These are phyloP conservation scores for Myiagra hebetior DNA, from an alignment of 2,113 vertebrate genomes.

Conservation along the genomic window DNA sequence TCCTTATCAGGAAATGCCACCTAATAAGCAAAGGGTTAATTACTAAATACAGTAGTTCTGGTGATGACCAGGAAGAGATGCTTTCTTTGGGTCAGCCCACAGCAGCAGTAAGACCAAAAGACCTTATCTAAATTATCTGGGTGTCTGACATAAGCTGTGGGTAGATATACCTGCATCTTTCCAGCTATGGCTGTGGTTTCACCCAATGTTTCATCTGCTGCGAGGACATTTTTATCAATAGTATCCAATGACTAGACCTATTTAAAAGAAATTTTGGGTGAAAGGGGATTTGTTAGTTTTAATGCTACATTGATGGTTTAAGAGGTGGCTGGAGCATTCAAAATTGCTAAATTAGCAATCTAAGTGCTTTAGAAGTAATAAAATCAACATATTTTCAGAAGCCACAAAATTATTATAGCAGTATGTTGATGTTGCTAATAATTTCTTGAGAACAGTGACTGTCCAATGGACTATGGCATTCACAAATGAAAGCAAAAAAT, in stretches of 20 bases:
- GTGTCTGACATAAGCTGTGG: background rate
- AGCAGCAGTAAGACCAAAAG: background rate
- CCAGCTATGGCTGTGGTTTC: background rate
- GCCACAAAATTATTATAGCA: background rate
- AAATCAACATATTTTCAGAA: background rate
- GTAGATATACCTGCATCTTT: background rate
- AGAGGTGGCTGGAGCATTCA: background rate
- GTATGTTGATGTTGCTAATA: background rate
- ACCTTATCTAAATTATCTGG: background rate
- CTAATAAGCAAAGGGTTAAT: background rate
- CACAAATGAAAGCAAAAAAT: background rate
- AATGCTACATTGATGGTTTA: background rate
- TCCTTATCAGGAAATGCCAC: background rate
- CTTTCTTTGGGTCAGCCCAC: background rate
- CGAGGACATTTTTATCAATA: background rate
- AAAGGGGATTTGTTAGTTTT: background rate
- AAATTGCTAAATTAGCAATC: background rate
- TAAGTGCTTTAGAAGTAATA: background rate
- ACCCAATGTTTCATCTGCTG: background rate
- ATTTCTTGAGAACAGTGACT: background rate
- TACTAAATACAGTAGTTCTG: background rate
- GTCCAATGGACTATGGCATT: background rate
- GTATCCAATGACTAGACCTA: background rate
- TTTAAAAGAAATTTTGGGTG: background rate
- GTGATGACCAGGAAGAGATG: background rate